Evolutionary conservation across 2,797 vertebrate species (phyloP).

Genomic region (Chrosomus eos): DNA sequence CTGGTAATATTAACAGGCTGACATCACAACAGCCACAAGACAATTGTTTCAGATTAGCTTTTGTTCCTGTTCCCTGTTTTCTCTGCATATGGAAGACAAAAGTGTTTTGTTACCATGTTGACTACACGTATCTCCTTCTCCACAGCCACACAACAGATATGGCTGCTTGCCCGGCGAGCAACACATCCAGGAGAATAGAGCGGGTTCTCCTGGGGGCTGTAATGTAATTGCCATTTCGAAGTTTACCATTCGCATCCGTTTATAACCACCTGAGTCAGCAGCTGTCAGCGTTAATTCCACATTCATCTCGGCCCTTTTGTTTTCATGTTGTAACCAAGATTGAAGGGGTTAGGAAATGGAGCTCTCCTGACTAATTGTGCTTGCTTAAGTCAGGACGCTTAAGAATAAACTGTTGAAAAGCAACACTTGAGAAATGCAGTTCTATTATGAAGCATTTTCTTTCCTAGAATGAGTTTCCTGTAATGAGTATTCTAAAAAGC

Average conservation of each 20-base stretch:
- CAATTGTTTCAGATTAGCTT: slow-evolving; percentile 19
- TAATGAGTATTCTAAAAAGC: background rate
- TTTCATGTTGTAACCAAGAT: slow-evolving; percentile 30
- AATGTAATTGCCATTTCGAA: slow-evolving; percentile 60
- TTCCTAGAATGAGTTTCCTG: slow-evolving; percentile 31
- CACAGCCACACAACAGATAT: slow-evolving; percentile 51
- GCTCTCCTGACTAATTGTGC: slow-evolving; percentile 30
- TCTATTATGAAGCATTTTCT: background rate
- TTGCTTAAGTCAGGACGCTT: background rate
- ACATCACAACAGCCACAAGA: slow-evolving; percentile 19
- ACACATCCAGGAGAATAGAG: slow-evolving; percentile 55
- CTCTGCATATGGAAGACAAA: slow-evolving; percentile 44
- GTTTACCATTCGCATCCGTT: slow-evolving; percentile 57
- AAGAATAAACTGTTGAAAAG: slow-evolving; percentile 27
- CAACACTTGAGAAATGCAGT: slow-evolving; percentile 5
- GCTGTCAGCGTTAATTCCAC: slow-evolving; percentile 53
- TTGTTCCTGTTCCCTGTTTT: slow-evolving; percentile 27
- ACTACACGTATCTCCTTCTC: slow-evolving; percentile 35
- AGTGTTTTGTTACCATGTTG: slow-evolving; percentile 42
- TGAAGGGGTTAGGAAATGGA: slow-evolving; percentile 24
- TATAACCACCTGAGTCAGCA: slow-evolving; percentile 55
- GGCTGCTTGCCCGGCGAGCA: slow-evolving; percentile 53
- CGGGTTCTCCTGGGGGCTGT: slow-evolving; percentile 43
- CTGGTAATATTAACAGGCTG: slow-evolving; percentile 5
- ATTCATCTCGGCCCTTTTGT: slow-evolving; percentile 45